Conservation (phyloP, 2,797 vertebrate genomes). For the Tolypeutes matacus region DNA sequence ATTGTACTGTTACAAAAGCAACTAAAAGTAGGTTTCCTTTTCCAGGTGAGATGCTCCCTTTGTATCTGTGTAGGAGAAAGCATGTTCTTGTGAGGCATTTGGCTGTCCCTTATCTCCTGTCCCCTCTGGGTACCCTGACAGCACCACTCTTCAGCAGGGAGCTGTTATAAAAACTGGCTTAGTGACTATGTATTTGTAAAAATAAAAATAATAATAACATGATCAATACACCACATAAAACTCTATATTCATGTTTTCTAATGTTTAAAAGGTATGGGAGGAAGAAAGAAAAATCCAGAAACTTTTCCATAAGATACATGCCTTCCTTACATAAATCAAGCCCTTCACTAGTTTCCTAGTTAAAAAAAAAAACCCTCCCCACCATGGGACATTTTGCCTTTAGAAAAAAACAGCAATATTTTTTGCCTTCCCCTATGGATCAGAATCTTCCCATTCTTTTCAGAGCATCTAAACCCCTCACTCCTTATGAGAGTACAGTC, state of each 20-base stretch:
- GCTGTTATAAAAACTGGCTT: background rate
- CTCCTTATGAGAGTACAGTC: background rate
- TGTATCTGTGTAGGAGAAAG: background rate
- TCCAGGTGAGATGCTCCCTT: background rate
- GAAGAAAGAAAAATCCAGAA: background rate
- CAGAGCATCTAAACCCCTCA: background rate
- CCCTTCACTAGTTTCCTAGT: background rate
- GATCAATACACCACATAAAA: background rate
- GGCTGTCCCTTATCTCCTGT: background rate
- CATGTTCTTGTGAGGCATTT: background rate
- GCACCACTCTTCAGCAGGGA: background rate
- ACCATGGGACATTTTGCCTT: background rate
- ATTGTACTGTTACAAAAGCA: background rate
- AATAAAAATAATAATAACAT: background rate
- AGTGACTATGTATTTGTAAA: background rate
- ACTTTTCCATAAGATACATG: background rate
- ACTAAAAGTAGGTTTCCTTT: background rate
- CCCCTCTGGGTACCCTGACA: background rate
- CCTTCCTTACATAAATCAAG: background rate
- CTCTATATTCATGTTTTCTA: background rate
- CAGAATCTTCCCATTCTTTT: background rate
- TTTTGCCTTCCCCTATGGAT: background rate
- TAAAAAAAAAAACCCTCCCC: constrained; percentile 27
- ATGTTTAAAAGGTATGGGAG: background rate
- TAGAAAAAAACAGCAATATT: background rate